phyloP scores from a whole-genome alignment of 2,888 invertebrate genomes.

The Orthosia incerta region DNA sequence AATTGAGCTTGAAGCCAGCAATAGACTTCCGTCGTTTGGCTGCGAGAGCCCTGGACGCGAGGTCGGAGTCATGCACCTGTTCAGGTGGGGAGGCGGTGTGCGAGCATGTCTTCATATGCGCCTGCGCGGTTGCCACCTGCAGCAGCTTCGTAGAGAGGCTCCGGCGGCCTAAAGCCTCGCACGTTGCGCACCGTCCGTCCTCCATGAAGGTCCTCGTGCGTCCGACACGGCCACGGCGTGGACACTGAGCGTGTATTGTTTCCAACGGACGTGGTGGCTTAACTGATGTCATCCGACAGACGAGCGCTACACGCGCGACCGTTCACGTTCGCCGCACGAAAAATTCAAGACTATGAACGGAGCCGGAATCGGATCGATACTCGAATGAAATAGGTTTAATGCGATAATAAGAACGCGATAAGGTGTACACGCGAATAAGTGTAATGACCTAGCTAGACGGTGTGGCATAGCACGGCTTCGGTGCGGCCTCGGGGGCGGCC shows the following conservation, averaged over 20 bases:
- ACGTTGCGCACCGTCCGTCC: slow-evolving; percentile 87
- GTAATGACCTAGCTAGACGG: slow-evolving; percentile 88
- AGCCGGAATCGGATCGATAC: slow-evolving; percentile 85
- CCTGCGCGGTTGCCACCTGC: slow-evolving; percentile 89
- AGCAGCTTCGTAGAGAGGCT: slow-evolving; percentile 86
- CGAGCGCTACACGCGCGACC: slow-evolving; percentile 85
- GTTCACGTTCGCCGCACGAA: slow-evolving; percentile 83
- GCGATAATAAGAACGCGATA: slow-evolving; percentile 90
- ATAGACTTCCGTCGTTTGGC: slow-evolving; percentile 89
- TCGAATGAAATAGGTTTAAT: slow-evolving; percentile 88
- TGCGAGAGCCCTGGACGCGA: slow-evolving; percentile 86
- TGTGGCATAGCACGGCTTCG: slow-evolving; percentile 85
- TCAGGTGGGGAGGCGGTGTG: slow-evolving; percentile 80
- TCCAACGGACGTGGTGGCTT: slow-evolving; percentile 88
- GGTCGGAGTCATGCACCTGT: slow-evolving; percentile 79
- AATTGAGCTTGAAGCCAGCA: slow-evolving; percentile 84
- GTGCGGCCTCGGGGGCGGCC: slow-evolving; percentile 84
- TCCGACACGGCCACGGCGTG: slow-evolving; percentile 86
- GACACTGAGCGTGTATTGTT: slow-evolving; percentile 89
- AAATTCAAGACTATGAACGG: slow-evolving; percentile 83
- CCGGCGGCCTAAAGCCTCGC: slow-evolving; percentile 87
- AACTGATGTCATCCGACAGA: slow-evolving; percentile 90
- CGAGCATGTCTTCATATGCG: slow-evolving; percentile 87
- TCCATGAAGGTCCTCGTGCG: slow-evolving; percentile 89
- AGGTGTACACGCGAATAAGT: slow-evolving; percentile 89